Evolutionary conservation across 2,888 invertebrate genomes (phyloP), one percentile per base, ranked within the genome.

Genomic region (Lithophane leautieri): DNA sequence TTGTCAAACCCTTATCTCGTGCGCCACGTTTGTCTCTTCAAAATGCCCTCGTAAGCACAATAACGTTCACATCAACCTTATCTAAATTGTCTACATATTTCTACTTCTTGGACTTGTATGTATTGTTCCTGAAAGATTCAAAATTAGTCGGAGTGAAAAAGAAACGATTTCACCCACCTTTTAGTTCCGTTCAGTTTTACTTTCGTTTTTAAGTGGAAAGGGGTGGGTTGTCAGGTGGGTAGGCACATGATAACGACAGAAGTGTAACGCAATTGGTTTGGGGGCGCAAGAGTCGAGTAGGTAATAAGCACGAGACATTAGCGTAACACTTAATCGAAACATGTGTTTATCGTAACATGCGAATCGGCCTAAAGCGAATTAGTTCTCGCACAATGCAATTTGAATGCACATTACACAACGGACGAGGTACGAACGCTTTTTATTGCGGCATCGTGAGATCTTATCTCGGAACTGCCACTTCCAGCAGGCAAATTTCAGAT

Each of bases 361-460:
- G 95, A 95, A 96, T 96, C 96, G 93, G 95, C 95, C 95, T 96
- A 95, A 95, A 94, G 95, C 95, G 96, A 96, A 96, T 96, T 96
- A 96, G 96, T 95, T 96, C 95, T 95, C 96, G 96, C 96, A 96
- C 96, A 96, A 96, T 96, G 96, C 96, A 96, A 96, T 96, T 96
- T 96, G 96, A 96, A 96, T 96, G 96, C 96, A 96, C 95, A 96
- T 96, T 96, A 96, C 96, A 96, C 96, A 96, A 96, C 96, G 95
- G 94, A 95, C 96, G 94, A 95, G 94, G 95, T 95, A 96, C 95
- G 93, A 93, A 94, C 93, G 94, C 95, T 96, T 96, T 96, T 96
- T 96, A 96, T 96, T 96, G 95, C 96, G 95, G 96, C 96, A 96
- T 95, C 96, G 95, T 94, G 95, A 95, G 96, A 96, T 96, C 96